Conservation (phyloP, 2,113 vertebrate species). For the Apteryx mantelli region DNA sequence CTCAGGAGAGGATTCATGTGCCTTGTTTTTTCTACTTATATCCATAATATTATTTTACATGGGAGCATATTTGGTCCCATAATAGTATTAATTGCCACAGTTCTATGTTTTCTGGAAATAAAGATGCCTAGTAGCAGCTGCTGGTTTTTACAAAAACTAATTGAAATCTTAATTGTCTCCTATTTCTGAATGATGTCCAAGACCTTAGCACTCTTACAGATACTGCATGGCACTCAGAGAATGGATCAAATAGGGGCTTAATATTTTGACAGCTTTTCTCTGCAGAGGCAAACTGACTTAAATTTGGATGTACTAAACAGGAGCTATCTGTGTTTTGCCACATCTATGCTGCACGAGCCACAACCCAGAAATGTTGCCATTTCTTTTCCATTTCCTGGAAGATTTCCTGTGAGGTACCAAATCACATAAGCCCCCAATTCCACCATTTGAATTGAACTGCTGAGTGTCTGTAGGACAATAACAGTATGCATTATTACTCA, state of each 20-base stretch:
- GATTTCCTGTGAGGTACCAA: neutral
- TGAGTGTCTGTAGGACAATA: neutral
- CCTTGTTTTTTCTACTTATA: neutral
- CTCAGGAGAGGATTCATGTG: neutral
- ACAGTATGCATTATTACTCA: neutral
- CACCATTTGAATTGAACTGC: neutral
- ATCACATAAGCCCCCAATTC: neutral
- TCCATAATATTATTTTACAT: neutral
- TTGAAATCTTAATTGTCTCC: neutral
- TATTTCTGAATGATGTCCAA: neutral
- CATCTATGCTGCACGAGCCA: neutral
- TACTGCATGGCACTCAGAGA: neutral
- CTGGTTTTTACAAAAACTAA: neutral
- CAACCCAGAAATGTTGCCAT: neutral
- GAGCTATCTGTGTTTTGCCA: fast-evolving
- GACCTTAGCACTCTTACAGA: neutral
- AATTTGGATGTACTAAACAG: neutral
- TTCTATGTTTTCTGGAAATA: neutral
- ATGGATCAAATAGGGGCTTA: neutral
- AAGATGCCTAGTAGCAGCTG: neutral
- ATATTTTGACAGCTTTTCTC: neutral
- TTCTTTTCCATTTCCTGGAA: neutral
- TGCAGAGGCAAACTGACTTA: neutral
- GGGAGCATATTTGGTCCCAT: neutral
- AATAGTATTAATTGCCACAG: neutral